These are phyloP conservation scores for Rhea americana DNA, from an alignment of 2,113 vertebrate genomes.

Conservation along the genomic window DNA sequence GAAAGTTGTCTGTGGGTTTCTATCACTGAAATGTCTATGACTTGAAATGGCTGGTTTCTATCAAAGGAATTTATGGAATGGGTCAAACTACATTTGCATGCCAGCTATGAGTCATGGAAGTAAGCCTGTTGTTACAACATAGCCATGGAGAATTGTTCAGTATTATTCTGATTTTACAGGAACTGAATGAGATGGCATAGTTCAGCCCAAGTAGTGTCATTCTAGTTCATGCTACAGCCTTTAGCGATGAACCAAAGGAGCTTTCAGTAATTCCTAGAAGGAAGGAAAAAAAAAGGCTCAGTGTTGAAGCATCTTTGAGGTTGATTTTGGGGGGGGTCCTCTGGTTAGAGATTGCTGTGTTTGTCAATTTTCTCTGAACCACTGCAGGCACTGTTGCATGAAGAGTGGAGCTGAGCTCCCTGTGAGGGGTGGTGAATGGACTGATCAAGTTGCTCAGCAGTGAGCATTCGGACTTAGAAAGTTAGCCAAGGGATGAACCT, in stretches of 20 bases:
- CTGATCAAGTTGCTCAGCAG: rapidly evolving
- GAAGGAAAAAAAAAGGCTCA: not conserved
- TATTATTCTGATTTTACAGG: not conserved
- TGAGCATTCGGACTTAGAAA: rapidly evolving
- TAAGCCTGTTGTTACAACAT: not conserved
- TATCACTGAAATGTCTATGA: not conserved
- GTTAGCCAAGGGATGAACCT: not conserved
- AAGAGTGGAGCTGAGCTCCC: not conserved
- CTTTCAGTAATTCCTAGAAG: not conserved
- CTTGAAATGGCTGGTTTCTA: not conserved
- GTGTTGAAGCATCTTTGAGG: not conserved
- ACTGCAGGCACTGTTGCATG: not conserved
- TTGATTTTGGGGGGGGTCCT: not conserved
- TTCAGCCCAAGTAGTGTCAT: not conserved
- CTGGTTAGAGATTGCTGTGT: not conserved
- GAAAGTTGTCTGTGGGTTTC: not conserved
- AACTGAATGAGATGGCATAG: not conserved
- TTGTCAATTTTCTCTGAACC: not conserved
- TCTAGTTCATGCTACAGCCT: not conserved
- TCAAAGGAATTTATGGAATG: not conserved
- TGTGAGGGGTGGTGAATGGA: not conserved
- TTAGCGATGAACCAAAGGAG: rapidly evolving
- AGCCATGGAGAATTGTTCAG: not conserved
- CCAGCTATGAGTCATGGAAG: not conserved
- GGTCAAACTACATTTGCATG: not conserved